These are phyloP conservation scores for Volucella inanis DNA, from an alignment of 2,888 invertebrate species.

Conservation along the genomic window DNA sequence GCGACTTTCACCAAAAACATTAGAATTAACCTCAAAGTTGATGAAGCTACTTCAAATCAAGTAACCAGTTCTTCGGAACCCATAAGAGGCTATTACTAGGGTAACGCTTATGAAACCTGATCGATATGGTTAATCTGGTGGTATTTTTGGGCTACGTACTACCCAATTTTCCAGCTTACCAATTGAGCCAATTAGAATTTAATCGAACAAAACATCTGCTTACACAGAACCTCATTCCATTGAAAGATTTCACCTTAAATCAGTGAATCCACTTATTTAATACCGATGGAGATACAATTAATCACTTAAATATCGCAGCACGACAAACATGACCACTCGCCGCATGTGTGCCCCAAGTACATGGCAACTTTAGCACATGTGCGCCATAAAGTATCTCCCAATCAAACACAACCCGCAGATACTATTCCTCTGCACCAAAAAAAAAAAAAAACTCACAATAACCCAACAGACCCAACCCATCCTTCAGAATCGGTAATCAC, in stretches of 20 bases:
- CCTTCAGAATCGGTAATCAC: slow-evolving; percentile 36
- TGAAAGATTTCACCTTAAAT: background rate
- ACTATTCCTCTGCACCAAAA: background rate
- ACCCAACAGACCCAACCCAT: slow-evolving; percentile 17
- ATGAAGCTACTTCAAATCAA: too few relatives aligned
- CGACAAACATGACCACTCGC: slow-evolving; percentile 55
- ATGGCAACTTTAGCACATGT: slow-evolving; percentile 36
- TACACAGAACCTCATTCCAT: too few relatives aligned
- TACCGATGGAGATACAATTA: slow-evolving; percentile 33
- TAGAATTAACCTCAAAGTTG: too few relatives aligned
- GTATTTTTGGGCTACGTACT: too few relatives aligned
- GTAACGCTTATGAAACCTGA: too few relatives aligned
- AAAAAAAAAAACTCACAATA: background rate
- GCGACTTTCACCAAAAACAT: too few relatives aligned
- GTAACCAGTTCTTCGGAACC: too few relatives aligned
- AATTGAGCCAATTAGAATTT: too few relatives aligned
- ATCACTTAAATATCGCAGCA: slow-evolving; percentile 62
- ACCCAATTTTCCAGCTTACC: too few relatives aligned
- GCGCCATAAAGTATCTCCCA: slow-evolving; percentile 38
- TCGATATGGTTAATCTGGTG: too few relatives aligned
- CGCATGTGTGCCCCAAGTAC: slow-evolving; percentile 47
- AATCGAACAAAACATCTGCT: too few relatives aligned
- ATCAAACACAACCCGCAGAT: slow-evolving; percentile 37
- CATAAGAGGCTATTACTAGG: too few relatives aligned
- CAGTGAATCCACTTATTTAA: background rate